These are phyloP conservation scores for Varanus komodoensis DNA, from an alignment of 2,113 vertebrate genomes.

Conservation along the genomic window DNA sequence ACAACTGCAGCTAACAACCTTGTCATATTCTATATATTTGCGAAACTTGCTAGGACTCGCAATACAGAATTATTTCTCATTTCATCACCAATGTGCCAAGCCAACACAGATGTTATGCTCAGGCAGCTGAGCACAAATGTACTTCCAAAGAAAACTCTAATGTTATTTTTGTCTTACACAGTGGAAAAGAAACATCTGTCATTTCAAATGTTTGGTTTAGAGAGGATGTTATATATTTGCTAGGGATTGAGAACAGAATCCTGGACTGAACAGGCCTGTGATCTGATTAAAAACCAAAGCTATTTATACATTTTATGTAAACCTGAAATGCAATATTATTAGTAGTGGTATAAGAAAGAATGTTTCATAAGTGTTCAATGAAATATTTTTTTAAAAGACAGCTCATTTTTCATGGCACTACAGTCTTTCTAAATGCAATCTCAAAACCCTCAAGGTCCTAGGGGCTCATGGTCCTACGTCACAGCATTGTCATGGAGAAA, in stretches of 20 bases:
- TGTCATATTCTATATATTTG: conserved; percentile 31
- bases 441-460: too few relatives aligned
- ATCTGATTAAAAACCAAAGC: neutral
- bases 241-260: conserved; percentile 27
- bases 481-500: too few relatives aligned
- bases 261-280: neutral
- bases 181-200: conserved; percentile 33
- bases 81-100: conserved; percentile 54
- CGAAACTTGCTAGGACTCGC: conserved; percentile 44
- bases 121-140: conserved; percentile 26
- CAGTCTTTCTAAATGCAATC: neutral
- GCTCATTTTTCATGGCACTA: neutral
- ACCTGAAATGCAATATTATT: neutral
- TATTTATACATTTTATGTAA: neutral
- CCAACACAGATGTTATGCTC: conserved; percentile 62
- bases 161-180: conserved; percentile 35
- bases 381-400: neutral
- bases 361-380: neutral
- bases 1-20: conserved; percentile 46
- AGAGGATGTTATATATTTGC: neutral
- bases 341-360: neutral
- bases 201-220: conserved; percentile 23
- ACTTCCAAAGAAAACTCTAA: conserved; percentile 17
- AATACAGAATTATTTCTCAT: conserved; percentile 59
- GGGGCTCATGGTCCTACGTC: too few relatives aligned